These are phyloP conservation scores for Dicrostonyx torquatus DNA, from an alignment of 2,797 vertebrate genomes.

Conservation along the genomic window DNA sequence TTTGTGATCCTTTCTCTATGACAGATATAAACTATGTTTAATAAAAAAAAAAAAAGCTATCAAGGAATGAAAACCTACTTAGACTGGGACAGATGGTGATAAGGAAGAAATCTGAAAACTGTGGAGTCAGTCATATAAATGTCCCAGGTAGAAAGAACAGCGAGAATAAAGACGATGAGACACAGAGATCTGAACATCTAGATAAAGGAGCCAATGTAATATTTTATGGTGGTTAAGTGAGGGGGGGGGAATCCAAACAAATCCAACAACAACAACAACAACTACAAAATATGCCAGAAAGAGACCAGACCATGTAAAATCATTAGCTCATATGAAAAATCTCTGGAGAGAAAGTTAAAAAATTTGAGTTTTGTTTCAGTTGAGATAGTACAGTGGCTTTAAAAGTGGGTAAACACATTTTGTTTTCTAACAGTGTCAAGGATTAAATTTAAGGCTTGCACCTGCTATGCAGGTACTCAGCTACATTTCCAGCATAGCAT, in stretches of 20 bases:
- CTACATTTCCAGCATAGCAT: neutral
- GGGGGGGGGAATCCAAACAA: neutral
- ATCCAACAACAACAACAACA: neutral
- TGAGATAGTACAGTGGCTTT: neutral
- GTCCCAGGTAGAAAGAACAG: neutral
- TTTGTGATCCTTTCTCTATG: neutral
- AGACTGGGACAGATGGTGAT: neutral
- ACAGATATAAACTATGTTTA: slow-evolving; percentile 40
- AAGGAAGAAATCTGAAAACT: slow-evolving; percentile 3
- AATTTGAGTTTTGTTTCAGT: neutral
- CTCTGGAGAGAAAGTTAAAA: neutral
- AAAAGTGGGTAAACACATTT: neutral
- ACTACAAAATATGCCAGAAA: neutral
- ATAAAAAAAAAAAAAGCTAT: neutral
- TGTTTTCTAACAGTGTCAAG: neutral
- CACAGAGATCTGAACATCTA: neutral
- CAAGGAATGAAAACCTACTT: neutral
- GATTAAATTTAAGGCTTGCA: neutral
- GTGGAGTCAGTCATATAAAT: neutral
- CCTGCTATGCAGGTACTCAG: neutral
- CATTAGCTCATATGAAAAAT: neutral
- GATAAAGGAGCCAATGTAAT: neutral
- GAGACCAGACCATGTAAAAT: neutral
- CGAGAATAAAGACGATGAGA: neutral
- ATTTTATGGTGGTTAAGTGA: neutral